phyloP scores from a whole-genome alignment of 2,888 invertebrate species.

The Apotomis capreana region DNA sequence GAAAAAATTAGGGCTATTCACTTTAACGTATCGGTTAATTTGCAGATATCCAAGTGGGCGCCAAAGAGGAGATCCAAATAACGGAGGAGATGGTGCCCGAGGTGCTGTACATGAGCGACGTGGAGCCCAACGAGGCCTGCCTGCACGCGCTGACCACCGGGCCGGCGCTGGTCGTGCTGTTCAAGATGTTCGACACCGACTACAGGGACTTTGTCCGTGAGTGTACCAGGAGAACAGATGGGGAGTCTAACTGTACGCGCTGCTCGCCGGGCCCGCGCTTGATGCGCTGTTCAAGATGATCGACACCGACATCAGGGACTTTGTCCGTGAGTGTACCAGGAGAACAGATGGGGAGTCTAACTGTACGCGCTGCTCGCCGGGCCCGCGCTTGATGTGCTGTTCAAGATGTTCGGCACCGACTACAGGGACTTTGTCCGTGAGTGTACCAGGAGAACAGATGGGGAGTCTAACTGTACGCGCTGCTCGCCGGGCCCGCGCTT shows the following conservation, averaged over 20 bases:
- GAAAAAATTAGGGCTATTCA: not conserved
- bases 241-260: too few relatives aligned
- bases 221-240: constrained; percentile 44
- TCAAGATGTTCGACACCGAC: constrained; percentile 72
- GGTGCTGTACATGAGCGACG: constrained; percentile 75
- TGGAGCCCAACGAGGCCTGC: constrained; percentile 75
- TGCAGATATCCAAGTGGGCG: constrained; percentile 65
- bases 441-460: constrained; percentile 44
- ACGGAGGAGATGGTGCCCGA: constrained; percentile 61
- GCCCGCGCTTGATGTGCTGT: constrained; percentile 67
- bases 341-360: constrained; percentile 67
- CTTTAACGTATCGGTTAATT: not conserved
- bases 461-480: too few relatives aligned
- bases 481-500: constrained; percentile 56
- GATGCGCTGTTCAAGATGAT: constrained; percentile 73
- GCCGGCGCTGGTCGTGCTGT: constrained; percentile 68
- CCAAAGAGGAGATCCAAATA: constrained; percentile 65
- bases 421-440: constrained; percentile 68
- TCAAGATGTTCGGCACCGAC: constrained; percentile 72
- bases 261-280: constrained; percentile 51
- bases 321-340: constrained; percentile 60
- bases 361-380: constrained; percentile 62
- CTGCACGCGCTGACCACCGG: constrained; percentile 62
- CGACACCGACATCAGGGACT: too few relatives aligned
- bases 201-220: constrained; percentile 68